Evolutionary conservation across 2,113 vertebrate species (phyloP).

Genomic region (Chlamydotis undulata): DNA sequence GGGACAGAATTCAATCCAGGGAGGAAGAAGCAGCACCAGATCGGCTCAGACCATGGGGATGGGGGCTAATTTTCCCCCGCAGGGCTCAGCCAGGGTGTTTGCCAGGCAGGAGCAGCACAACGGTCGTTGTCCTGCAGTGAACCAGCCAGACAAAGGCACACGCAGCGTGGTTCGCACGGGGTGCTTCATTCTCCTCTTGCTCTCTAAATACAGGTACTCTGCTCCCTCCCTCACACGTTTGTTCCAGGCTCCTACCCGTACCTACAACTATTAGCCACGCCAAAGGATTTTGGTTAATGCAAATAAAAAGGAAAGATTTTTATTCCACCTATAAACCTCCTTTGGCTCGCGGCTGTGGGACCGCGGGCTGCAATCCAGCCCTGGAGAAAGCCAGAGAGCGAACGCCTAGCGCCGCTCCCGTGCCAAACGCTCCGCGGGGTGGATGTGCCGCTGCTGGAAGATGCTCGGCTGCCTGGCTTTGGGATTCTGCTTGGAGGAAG

Average conservation of each 20-base stretch:
- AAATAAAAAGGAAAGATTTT: conserved; percentile 22
- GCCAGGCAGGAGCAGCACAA: neutral
- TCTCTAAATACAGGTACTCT: neutral
- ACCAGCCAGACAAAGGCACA: neutral
- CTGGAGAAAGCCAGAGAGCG: neutral
- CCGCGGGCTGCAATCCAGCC: conserved; percentile 3
- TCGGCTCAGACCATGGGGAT: neutral
- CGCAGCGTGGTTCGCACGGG: fast-evolving
- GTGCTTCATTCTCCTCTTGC: neutral
- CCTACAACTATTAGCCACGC: neutral
- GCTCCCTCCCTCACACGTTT: neutral
- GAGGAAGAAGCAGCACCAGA: neutral
- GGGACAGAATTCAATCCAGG: neutral
- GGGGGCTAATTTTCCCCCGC: neutral
- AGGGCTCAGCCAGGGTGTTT: neutral
- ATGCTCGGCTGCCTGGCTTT: neutral
- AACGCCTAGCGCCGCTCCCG: neutral
- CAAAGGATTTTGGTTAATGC: neutral
- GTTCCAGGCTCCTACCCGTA: neutral
- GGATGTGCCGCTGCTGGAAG: conserved; percentile 13
- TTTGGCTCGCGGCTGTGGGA: neutral
- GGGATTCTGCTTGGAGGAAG: neutral
- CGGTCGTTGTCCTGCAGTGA: neutral
- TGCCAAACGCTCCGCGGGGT: neutral
- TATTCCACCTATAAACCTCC: conserved; percentile 27